phyloP scores from a whole-genome alignment of 2,888 invertebrate species.

The Mactromeris polynyma region DNA sequence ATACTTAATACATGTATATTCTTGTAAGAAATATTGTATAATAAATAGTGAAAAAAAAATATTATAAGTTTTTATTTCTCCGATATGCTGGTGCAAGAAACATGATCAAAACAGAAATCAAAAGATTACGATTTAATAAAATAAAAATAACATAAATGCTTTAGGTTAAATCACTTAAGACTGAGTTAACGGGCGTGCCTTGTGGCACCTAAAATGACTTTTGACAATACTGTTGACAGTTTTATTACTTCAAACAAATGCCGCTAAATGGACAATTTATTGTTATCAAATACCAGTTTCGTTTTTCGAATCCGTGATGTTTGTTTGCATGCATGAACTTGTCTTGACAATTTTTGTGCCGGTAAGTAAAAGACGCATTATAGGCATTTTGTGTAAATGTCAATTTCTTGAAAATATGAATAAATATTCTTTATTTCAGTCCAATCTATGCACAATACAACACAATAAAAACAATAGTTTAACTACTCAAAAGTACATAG shows the following conservation, averaged over 20 bases:
- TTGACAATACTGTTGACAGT: constrained; percentile 18
- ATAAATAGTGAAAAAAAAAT: neutral
- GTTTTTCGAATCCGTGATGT: neutral
- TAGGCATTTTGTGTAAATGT: too few species aligned
- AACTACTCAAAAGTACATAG: too few species aligned
- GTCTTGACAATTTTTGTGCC: neutral
- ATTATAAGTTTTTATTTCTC: neutral
- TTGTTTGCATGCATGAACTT: neutral
- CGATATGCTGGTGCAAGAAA: neutral
- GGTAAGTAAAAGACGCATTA: neutral
- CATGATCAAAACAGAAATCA: constrained; percentile 3
- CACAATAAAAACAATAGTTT: too few species aligned
- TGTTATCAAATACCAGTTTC: constrained; percentile 21
- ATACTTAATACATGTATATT: too few species aligned
- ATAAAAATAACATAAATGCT: constrained; percentile 20
- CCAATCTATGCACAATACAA: too few species aligned
- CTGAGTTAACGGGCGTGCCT: constrained; percentile 23
- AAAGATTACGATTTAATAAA: constrained; percentile 22
- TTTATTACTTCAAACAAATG: constrained; percentile 9
- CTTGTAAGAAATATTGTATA: too few species aligned
- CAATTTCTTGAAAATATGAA: too few species aligned
- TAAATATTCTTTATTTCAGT: too few species aligned
- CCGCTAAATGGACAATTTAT: constrained; percentile 25
- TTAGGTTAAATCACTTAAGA: constrained; percentile 27
- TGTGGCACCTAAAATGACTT: constrained; percentile 26